Evolutionary conservation across 2,797 vertebrate species (phyloP), one percentile per base, ranked within the genome.

Genomic region (Staurois parvus): DNA sequence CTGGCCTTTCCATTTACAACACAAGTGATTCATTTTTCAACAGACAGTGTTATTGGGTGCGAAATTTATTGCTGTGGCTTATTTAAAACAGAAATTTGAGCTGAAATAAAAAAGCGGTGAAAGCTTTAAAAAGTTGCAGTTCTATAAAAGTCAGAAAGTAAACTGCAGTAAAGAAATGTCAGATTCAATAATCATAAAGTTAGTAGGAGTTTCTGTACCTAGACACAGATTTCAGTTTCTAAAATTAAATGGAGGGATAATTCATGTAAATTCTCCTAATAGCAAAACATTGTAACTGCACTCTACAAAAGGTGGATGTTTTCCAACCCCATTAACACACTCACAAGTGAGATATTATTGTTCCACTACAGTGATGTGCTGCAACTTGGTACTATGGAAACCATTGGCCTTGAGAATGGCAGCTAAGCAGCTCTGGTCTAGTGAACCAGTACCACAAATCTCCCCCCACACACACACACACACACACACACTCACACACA

Each of bases 1-100:
- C 88, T 91, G 88, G 89, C 88, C 87, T 86, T 91, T 91, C 89
- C 87, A 85, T 88, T 89, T 89, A 85, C 83, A 87, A 88, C 89
- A 91, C 70, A 91, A 91, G 89, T 88, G 2, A 83, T 88, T 89
- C 2, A 2, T 82, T 90, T 91, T 91, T 86, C 69, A 83, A 66
- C 89, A 90, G 80, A 88, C 89, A 89, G 84, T 77, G 17, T 76
- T 90, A 85, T 85, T 90, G 87, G 81, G 70, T 89, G 83, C 77
- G 84, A 81, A 89, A 89, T 83, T 87, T 86, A 86, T 69, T 89
- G 81, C 70, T 87, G 84, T 87, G 79, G 85, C 81, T 83, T 87
- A 83, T 89, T 87, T 4, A 78, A 88, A 88, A 88, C 89, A 88
- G 84, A 78, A 84, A 88, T 21, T 48, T 24, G 21, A 80, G 74